These are phyloP conservation scores for Oedothorax gibbosus DNA, from an alignment of 1,140 invertebrate species.

Conservation along the genomic window DNA sequence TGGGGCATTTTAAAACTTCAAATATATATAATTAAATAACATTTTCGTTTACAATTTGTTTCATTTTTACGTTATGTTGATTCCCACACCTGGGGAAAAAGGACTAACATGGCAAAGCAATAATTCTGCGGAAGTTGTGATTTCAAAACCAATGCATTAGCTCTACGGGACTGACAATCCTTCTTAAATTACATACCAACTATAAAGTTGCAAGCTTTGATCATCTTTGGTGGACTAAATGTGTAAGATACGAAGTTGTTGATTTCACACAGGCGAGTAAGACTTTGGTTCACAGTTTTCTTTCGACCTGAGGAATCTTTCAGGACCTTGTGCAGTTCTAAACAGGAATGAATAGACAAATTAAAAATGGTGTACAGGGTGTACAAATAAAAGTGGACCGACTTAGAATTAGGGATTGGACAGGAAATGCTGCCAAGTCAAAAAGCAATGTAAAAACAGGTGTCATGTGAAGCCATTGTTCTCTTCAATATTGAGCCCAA, in stretches of 20 bases:
- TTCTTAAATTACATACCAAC: conserved; percentile 37
- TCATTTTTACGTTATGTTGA: no score
- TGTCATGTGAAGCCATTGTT: neutral
- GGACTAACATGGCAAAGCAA: no score
- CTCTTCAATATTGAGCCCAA: no score
- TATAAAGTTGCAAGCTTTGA: conserved; percentile 61
- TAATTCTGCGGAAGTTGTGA: no score
- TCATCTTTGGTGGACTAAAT: conserved; percentile 63
- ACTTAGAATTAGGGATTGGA: neutral
- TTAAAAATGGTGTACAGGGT: neutral
- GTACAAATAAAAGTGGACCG: no score
- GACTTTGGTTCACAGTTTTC: conserved; percentile 18
- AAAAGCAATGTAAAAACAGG: neutral
- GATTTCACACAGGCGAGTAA: conserved; percentile 50
- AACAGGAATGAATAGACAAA: neutral
- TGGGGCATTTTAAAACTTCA: no score
- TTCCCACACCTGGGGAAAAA: no score
- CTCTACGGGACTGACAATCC: no score
- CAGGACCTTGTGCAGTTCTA: conserved; percentile 60
- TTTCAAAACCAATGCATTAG: no score
- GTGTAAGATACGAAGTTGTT: conserved; percentile 61
- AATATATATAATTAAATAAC: no score
- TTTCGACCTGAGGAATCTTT: conserved; percentile 52
- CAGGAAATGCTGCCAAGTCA: neutral
- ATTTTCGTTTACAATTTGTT: no score